Evolutionary conservation across 2,113 vertebrate species (phyloP).

Genomic region (Osmerus eperlanus): DNA sequence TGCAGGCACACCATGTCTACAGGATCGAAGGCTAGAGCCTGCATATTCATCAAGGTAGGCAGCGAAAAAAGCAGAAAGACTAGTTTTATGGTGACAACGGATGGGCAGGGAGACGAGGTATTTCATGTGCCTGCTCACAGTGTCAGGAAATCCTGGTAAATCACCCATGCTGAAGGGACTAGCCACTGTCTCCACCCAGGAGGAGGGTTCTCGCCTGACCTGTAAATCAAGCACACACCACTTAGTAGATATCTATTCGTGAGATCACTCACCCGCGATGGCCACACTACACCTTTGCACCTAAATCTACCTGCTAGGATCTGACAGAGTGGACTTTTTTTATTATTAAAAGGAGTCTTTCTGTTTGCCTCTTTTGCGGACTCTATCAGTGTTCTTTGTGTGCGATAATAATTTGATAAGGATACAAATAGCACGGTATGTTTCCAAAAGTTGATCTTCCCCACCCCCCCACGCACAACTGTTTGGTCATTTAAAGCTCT

Average conservation of each 20-base stretch:
- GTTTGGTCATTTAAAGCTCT: too few species aligned
- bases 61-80: neutral
- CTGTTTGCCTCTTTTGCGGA: too few species aligned
- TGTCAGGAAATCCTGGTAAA: neutral
- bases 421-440: too few species aligned
- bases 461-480: too few species aligned
- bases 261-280: neutral
- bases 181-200: neutral
- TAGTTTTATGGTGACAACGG: conserved; percentile 1
- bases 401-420: too few species aligned
- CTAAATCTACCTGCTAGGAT: neutral
- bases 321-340: neutral
- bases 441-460: too few species aligned
- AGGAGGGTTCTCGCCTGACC: neutral
- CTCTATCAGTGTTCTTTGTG: too few species aligned
- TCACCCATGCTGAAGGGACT: conserved; percentile 4
- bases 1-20: neutral
- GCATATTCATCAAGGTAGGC: conserved; percentile 35
- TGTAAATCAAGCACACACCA: neutral
- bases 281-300: neutral
- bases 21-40: neutral
- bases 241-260: neutral
- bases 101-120: neutral
- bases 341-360: neutral
- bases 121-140: conserved; percentile 2